Evolutionary conservation across 1,140 invertebrate genomes (phyloP), one percentile per base, ranked within the genome.

Genomic region (Listronotus bonariensis): DNA sequence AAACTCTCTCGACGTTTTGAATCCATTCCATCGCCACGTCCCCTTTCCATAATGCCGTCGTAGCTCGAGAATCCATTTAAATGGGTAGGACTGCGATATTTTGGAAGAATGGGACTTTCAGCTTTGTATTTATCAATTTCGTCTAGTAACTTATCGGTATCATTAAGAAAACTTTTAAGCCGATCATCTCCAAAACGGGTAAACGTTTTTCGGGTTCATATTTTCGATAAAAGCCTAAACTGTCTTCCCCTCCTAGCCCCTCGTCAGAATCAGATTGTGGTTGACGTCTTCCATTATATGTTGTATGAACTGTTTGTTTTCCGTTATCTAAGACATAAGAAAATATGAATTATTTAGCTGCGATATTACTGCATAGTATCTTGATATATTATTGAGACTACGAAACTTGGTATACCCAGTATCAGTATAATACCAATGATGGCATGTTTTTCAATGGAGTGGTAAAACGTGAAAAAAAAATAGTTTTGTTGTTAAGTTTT

Each of bases 191-290:
- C 72, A 40, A 76, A 76, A 31, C 65, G 65, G 3, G 74, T 75
- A 36, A 73, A 43, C 7, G 67, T 61, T 51, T 71, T 36, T 72
- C 62, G 10, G 59, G 36, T n/a, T 45, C 52, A 26, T 53, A 63
- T 41, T 63, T 63, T 18, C 65, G 18, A 14, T 58, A 72, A 41
- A 70, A 71, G n/a, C 67, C 69, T 3, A 64, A 65, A 51, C 82
- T 82, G 15, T 84, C 84, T 70, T 89, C 88, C 31, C 88, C 84
- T 8, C 88, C 89, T 0, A 91, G 74, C 0, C 89, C 89, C 75
- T 91, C 89, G 69, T 91, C 89, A 76, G 89, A 89, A 75, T 91
- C 89, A 17, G 86, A 88, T 65, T 85, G 71, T 56, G 53, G 81
- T 77, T 74, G 71, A 46, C 82, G 82, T 67, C 82, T 83, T 6